Base-by-base conservation (phyloP, 2,888 invertebrate species). In the Oscheius sp. region DNA sequence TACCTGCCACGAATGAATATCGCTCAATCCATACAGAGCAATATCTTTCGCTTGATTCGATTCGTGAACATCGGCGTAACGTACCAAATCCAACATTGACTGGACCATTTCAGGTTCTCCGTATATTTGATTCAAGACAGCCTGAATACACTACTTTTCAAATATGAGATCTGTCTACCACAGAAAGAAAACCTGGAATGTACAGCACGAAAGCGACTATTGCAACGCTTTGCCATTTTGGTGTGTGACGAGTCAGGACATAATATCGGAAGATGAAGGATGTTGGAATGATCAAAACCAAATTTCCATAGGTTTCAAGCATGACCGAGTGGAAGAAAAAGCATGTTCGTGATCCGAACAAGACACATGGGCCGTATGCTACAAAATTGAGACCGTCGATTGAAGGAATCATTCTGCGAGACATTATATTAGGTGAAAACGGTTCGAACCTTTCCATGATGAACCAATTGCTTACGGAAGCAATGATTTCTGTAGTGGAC, bases 221-320 rank as follows among this genome's bases (percentile, higher is more conserved):
- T 7, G 42, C 42, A 4, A 60, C 10, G 3, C 10, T 35, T 32
- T 60, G 35, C 59, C 59, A 60, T 35, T 60, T 60, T 37, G 59
- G 59, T 33, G 32, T 35, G 37, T 21, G 4, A 4, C 42, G 59
- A 13, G n/a, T 37, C n/a, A 60, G 35, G 33, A 60, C 59, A 60
- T 60, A 60, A 33, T 60, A 60, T 13, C 59, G 59, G 42, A 60
- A 60, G 2, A 60, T 32, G n/a, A 60, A 60, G 4, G 59, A 60
- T 1, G 35, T n/a, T 7, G 59, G 59, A 3, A 60, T 60, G 13
- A 60, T n/a, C 7, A 60, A 2, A 10, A 60, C 32, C 7, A 60
- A 2, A 60, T 60, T 60, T 60, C 59, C 42, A 60, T 60, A 60
- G 4, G 59, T 60, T 37, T 60, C 29, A n/a, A 60, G 59, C 59